Base-by-base conservation (phyloP, 2,113 vertebrate genomes). In the Erinaceus europaeus region DNA sequence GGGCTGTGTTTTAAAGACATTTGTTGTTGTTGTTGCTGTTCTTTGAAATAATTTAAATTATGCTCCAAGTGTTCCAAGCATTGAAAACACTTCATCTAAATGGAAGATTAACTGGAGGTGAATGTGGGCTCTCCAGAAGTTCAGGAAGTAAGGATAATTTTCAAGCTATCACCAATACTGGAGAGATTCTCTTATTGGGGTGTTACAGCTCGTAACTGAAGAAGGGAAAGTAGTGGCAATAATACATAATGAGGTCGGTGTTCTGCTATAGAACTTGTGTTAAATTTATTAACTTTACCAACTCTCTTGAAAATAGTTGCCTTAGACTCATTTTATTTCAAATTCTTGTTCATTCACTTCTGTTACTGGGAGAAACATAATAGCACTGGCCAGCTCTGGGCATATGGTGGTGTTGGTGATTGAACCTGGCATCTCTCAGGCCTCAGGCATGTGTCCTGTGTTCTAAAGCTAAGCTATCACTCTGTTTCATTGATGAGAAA, bases 241-340 rank as follows among this genome's bases (percentile, higher is more conserved):
- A 84, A 9, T 53, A 72, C 20, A 59, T 72, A 62, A 68, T 81
- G 40, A 86, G 25, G 65, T 72, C 40, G 78, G 61, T 42, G 3
- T 46, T 92, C 44, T 48, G 14, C 57, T 50, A 21, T 71, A 17
- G 53, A 50, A 40, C 64, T 38, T 75, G 14, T 83, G 14, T 48
- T 84, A 61, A 68, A 91, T n/a, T 79, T 78, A 61, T 84, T 52
- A 64, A 72, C 65, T 74, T 57, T 78, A 53, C 46, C 62, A 84
- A 84, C 20, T 68, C 42, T 77, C 21, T 53, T 88, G 64, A 68
- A 55, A 83, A 67, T n/a, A 71, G 21, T 53, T 14, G 13, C 50
- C 50, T 52, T 52, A 53, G 18, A 53, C 52, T 21, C 52, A 53
- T 18, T 14, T 53, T 21, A 4, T 53, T 17, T 21, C 52, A 17